A percentile compares a stretch with the other conserved stretches of the same genome.
phyloP scores from a whole-genome alignment of 2,113 vertebrate genomes.

The Puffinus mauretanicus region DNA sequence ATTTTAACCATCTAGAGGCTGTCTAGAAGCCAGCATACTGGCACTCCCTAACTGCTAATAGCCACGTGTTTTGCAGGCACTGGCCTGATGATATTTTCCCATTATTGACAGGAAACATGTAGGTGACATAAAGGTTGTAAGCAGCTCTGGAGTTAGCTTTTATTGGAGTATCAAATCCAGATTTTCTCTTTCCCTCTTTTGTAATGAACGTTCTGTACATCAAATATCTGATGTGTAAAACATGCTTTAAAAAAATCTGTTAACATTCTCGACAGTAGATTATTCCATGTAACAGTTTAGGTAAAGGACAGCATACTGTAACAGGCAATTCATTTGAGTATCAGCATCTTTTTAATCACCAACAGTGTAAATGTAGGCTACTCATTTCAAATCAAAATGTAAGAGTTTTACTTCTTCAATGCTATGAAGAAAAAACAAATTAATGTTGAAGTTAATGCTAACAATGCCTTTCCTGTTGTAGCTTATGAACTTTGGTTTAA shows the following conservation, averaged over 20 bases:
- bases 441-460: background rate
- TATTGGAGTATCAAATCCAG: background rate
- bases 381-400: background rate
- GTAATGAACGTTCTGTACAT: background rate
- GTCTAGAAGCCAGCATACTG: background rate
- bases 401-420: background rate
- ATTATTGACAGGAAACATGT: background rate
- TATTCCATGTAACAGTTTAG: background rate
- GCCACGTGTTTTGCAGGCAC: background rate
- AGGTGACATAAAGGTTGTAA: background rate
- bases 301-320: background rate
- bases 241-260: background rate
- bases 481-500: constrained; percentile 98
- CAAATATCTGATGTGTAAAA: background rate
- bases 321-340: background rate
- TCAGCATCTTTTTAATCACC: background rate
- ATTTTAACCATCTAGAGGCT: background rate
- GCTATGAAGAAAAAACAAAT: background rate
- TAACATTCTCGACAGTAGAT: background rate
- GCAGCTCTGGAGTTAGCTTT: background rate
- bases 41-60: background rate
- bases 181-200: background rate
- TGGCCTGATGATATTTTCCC: background rate
- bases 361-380: background rate
- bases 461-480: constrained; percentile 48